phyloP scores from a whole-genome alignment of 2,888 invertebrate species.

The Strigamia crassipes region DNA sequence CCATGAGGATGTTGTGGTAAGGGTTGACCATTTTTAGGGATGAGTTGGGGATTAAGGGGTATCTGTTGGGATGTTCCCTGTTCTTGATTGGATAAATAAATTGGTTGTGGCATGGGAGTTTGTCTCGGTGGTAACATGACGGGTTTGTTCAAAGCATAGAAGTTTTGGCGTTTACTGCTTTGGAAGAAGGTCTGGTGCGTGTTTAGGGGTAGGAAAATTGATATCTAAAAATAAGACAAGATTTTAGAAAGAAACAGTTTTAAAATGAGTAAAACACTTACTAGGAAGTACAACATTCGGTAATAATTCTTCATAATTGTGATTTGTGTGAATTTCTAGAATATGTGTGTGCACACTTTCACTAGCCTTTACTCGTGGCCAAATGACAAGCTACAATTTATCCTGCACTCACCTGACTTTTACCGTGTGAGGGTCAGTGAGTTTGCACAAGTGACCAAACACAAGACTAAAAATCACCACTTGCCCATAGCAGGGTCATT shows the following conservation, averaged over 20 bases:
- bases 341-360: background rate
- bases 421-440: background rate
- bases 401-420: conserved; percentile 12
- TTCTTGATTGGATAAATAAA: background rate
- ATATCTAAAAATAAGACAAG: background rate
- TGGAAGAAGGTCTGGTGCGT: conserved; percentile 4
- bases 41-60: background rate
- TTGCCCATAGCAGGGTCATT: conserved; percentile 19
- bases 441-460: conserved; percentile 31
- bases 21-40: too few relatives aligned
- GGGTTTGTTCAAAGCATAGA: background rate
- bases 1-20: too few relatives aligned
- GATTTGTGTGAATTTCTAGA: background rate
- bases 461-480: conserved; percentile 11
- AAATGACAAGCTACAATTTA: background rate
- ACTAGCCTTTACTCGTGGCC: background rate
- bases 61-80: background rate
- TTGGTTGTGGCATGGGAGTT: background rate
- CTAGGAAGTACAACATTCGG: background rate
- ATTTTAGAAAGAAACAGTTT: background rate
- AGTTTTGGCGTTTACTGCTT: background rate
- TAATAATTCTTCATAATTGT: background rate
- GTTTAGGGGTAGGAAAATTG: background rate
- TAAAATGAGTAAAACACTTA: background rate
- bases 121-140: background rate